Evolutionary conservation across 2,888 invertebrate species (phyloP), one percentile per base, ranked within the genome.

Genomic region (Agrochola lota): DNA sequence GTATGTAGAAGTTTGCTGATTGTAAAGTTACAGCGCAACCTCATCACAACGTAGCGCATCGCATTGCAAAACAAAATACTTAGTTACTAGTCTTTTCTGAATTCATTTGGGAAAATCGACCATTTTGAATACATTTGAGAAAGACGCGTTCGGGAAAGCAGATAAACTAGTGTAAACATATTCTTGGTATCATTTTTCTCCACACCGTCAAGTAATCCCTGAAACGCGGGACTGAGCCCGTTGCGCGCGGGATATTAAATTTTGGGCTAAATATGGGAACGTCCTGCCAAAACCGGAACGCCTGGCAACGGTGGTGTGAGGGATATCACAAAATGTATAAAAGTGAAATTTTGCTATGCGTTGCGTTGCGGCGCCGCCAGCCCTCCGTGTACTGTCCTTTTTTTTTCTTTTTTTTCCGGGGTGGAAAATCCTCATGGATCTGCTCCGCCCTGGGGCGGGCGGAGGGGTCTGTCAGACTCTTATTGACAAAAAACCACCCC

Each of bases 1-100:
- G 95, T 95, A 83, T 83, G 91, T 69, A 35, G 26, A 60, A 60
- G 17, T 60, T 49, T 52, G 2, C 23, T 74, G 2, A 49, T n/a
- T 49, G 0, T 60, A 17, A n/a, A 59, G 23, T 9, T 20, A 49
- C 7, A 49, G 6, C 23, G 23, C 15, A 9, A 35, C 0, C 35
- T n/a, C 35, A 35, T 35, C n/a, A n/a, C 4, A 9, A 15, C 15
- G 1, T 23, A n/a, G 17, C n/a, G 5, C 2, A 30, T 15, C 23
- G 30, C 46, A 30, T 46, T 46, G 1, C 20, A 67, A 67, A 67
- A 49, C 20, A 15, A 67, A 68, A 67, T 15, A 7, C n/a, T n/a
- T n/a, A n/a, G 12, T 4, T 26, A 26, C 26, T 17, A 6, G 26
- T 12, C 26, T 7, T 8, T 46, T 26, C 23, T 68, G 23, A 49